Evolutionary conservation across 2,888 invertebrate species (phyloP), one percentile per base, ranked within the genome.

Genomic region (Apocheima hispidaria): DNA sequence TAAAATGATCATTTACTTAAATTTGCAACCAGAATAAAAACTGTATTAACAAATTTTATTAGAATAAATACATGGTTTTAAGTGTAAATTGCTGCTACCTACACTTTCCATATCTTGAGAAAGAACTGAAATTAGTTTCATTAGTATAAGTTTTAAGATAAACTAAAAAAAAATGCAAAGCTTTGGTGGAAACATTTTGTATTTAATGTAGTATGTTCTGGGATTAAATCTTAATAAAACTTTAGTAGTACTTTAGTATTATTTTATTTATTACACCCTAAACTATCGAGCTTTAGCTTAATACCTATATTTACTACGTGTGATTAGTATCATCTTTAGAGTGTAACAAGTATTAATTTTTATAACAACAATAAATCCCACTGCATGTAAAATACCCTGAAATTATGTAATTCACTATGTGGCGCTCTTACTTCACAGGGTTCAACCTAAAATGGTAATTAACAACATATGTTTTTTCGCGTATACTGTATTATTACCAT

Each of bases 121-220:
- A 46, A 30, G 30, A n/a, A 30, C 44, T 30, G 46, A 30, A 46
- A 18, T 18, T 23, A 14, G 21, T 3, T 14, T 26, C 1, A 26
- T 23, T 3, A 7, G 12, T 26, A 21, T 12, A 7, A 1, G 14
- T 1, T 18, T 3, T 35, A 14, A 30, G 30, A 30, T 14, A 35
- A 2, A 35, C 4, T 2, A 0, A 14, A 41, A 21, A 21, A 41
- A n/a, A 14, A 28, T 44, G 1, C 4, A 28, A 18, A 5, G 30
- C 28, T 36, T 58, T 44, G 36, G 36, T 57, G 33, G 33, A 44
- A 57, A 6, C 14, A 21, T 26, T 51, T 44, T 51, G 38, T 49
- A 56, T 48, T 28, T n/a, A 1, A 18, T 36, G 12, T 56, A 35
- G n/a, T 30, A 18, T 18, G 12, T 55, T 28, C 33, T 14, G 7